Percentiles rank a stretch among this genome's conserved stretches.
Evolutionary conservation across 2,113 vertebrate genomes (phyloP).

Genomic region (Puffinus mauretanicus): DNA sequence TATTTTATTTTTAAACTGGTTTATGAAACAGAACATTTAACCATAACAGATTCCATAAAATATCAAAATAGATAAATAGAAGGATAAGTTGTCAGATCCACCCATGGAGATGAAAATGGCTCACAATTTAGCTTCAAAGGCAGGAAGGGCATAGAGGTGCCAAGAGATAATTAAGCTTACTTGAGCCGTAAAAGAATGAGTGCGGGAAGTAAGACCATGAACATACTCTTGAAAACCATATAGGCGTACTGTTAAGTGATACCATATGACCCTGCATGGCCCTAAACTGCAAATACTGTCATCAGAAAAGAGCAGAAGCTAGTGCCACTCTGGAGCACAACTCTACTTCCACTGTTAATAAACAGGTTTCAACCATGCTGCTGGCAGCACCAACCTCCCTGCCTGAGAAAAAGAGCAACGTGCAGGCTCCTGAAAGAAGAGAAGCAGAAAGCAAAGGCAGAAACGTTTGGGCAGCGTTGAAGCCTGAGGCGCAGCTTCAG

Average conservation of each 20-base stretch:
- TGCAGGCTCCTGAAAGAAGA: neutral
- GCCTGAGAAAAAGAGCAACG: neutral
- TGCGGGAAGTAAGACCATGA: neutral
- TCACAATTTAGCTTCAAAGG: neutral
- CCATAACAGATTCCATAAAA: neutral
- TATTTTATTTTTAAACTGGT: neutral
- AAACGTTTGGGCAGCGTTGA: neutral
- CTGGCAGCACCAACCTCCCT: neutral
- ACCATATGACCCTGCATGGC: neutral
- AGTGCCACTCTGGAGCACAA: neutral
- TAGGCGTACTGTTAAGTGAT: neutral
- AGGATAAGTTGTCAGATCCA: neutral
- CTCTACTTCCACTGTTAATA: neutral
- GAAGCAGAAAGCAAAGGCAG: neutral
- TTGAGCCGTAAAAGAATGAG: conserved; percentile 11
- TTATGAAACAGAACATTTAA: neutral
- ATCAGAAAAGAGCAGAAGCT: neutral
- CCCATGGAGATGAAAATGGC: neutral
- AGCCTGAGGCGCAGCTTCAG: neutral
- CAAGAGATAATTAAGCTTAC: conserved; percentile 3
- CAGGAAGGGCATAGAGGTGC: neutral
- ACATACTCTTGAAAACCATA: neutral
- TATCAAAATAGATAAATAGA: neutral
- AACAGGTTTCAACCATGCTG: neutral
- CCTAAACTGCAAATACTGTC: neutral